Conservation (phyloP, 1,140 invertebrate genomes). For the Pachyrhynchus sulphureomaculatus region DNA sequence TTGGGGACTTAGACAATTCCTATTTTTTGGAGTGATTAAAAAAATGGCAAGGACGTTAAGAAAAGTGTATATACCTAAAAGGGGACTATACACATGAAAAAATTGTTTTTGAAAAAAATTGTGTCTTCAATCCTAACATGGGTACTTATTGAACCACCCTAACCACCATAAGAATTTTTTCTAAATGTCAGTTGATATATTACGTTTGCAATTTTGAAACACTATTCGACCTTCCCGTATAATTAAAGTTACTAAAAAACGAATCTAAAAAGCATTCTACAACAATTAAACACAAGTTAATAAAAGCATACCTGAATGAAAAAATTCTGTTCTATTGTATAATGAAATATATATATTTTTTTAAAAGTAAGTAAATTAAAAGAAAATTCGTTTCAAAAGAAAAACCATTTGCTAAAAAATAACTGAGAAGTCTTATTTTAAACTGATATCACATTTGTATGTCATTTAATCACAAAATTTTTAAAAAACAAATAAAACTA, state of each 20-base stretch:
- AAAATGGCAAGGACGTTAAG: too few species aligned
- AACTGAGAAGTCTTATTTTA: constrained; percentile 12
- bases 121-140: too few species aligned
- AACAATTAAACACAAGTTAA: not conserved
- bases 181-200: too few species aligned
- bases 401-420: not conserved
- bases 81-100: too few species aligned
- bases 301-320: not conserved
- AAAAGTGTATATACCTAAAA: too few species aligned
- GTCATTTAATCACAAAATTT: constrained; percentile 31
- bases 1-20: too few species aligned
- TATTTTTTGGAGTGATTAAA: too few species aligned
- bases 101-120: too few species aligned
- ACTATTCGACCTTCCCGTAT: too few species aligned
- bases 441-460: constrained; percentile 33
- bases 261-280: constrained; percentile 11
- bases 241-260: not conserved
- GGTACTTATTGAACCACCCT: too few species aligned
- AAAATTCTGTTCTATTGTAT: not conserved
- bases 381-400: constrained; percentile 14
- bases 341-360: not conserved
- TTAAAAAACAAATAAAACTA: constrained; percentile 18
- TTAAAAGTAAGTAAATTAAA: not conserved
- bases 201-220: too few species aligned
- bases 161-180: too few species aligned